Conservation (phyloP, 2,888 invertebrate genomes). For the Drosophila barbarae region DNA sequence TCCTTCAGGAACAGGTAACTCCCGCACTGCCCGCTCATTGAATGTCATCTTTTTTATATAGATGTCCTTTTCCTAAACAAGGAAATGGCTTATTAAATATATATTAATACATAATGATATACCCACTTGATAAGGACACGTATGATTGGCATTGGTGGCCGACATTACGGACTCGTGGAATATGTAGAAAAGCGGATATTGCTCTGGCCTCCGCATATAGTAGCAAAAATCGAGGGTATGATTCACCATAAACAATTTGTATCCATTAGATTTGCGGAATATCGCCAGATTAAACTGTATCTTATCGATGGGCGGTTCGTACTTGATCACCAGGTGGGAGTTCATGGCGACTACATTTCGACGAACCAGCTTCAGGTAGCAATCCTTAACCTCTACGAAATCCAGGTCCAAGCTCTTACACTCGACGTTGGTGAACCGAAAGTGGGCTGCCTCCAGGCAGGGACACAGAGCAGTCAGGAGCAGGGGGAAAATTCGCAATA, state of each 20-base stretch:
- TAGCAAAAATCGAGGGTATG: slow-evolving; percentile 34
- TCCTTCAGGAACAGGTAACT: slow-evolving; percentile 16
- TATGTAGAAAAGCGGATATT: slow-evolving; percentile 28
- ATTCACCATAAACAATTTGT: slow-evolving; percentile 27
- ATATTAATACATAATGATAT: not conserved
- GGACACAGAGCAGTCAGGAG: not conserved
- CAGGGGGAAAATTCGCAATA: not conserved
- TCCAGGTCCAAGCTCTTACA: slow-evolving; percentile 21
- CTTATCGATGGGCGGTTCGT: slow-evolving; percentile 14
- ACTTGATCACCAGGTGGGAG: slow-evolving; percentile 6
- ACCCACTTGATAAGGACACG: slow-evolving; percentile 37
- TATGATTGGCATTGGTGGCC: slow-evolving; percentile 30
- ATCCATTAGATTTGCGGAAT: slow-evolving; percentile 36
- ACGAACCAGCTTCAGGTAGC: slow-evolving; percentile 19
- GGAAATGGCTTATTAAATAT: not conserved
- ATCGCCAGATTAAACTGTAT: slow-evolving; percentile 31
- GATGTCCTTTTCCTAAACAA: slow-evolving; percentile 13
- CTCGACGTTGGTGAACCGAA: slow-evolving; percentile 31
- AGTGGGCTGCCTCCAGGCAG: slow-evolving; percentile 3
- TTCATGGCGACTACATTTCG: slow-evolving; percentile 21
- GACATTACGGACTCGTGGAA: slow-evolving; percentile 9
- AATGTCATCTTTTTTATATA: slow-evolving; percentile 21
- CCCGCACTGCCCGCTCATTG: slow-evolving; percentile 2
- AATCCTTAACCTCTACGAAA: slow-evolving; percentile 24
- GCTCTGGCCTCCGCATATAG: slow-evolving; percentile 20